Percentiles rank a stretch among this genome's conserved stretches.
Evolutionary conservation across 2,888 invertebrate genomes (phyloP).

Genomic region (Noctuana brunneofusca): DNA sequence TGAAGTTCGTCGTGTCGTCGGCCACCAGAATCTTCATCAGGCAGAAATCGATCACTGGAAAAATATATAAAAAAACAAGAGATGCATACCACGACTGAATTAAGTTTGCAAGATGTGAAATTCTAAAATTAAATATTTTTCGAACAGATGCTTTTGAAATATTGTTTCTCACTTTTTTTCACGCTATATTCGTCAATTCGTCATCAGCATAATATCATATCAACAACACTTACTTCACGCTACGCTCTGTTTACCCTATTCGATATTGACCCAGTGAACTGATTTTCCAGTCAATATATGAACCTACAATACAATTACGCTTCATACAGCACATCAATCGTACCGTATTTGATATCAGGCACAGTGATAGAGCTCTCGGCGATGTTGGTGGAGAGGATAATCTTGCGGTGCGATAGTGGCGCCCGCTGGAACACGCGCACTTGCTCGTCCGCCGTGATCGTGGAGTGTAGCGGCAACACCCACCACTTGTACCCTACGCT

Average conservation of each 20-base stretch:
- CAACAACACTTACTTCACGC: too few relatives aligned
- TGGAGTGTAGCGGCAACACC: conserved; percentile 87
- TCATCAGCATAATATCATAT: too few relatives aligned
- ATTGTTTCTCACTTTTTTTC: too few relatives aligned
- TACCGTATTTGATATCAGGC: conserved; percentile 92
- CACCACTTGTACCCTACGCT: conserved; percentile 72
- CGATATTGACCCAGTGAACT: too few relatives aligned
- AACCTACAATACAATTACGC: too few relatives aligned
- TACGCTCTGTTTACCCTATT: too few relatives aligned
- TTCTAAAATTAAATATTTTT: too few relatives aligned
- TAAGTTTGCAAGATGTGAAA: too few relatives aligned
- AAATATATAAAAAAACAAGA: not conserved
- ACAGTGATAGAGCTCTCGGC: conserved; percentile 97
- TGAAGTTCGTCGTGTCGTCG: conserved; percentile 90
- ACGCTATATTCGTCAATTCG: too few relatives aligned
- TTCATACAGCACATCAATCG: conserved; percentile 37
- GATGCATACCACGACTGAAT: too few relatives aligned
- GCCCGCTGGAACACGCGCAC: conserved; percentile 82
- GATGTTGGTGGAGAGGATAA: conserved; percentile 95
- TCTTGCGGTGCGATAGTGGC: conserved; percentile 87
- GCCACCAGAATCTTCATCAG: conserved; percentile 91
- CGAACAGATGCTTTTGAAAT: too few relatives aligned
- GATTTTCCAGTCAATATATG: too few relatives aligned
- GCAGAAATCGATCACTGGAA: conserved; percentile 96
- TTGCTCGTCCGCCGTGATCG: conserved; percentile 91